Evolutionary conservation across 2,113 vertebrate genomes (phyloP).

Genomic region (Channa maculata): DNA sequence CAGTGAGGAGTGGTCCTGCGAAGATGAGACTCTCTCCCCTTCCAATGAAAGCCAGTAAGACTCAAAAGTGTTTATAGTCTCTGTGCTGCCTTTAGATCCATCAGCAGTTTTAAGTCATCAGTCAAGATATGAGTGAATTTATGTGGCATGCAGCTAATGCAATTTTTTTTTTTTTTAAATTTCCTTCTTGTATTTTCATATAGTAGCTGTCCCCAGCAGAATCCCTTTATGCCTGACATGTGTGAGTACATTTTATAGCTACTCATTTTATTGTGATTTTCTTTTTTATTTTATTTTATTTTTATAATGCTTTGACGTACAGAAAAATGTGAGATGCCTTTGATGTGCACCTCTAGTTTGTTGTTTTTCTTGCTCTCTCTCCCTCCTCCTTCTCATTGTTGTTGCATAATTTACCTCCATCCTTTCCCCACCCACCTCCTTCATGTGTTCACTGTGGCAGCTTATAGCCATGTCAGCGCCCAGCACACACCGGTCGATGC

Average conservation of each 20-base stretch:
- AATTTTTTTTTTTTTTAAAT: conserved; percentile 18
- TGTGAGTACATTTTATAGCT: conserved; percentile 71
- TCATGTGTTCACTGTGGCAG: conserved; percentile 50
- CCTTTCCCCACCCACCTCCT: conserved; percentile 4
- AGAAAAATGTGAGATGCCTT: conserved; percentile 23
- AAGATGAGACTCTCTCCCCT: conserved; percentile 79
- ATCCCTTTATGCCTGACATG: conserved; percentile 61
- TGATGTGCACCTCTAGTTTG: conserved; percentile 45
- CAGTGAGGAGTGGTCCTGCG: conserved; percentile 87
- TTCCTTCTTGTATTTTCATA: conserved; percentile 3
- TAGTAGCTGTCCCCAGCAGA: conserved; percentile 61
- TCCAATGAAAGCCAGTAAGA: conserved; percentile 75
- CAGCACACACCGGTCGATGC: conserved; percentile 60
- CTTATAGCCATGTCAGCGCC: conserved; percentile 40
- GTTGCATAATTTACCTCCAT: conserved; percentile 4
- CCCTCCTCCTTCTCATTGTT: conserved; percentile 2
- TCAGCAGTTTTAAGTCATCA: not conserved
- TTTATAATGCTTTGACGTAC: not conserved
- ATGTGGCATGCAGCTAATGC: not conserved
- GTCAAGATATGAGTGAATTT: conserved; percentile 7
- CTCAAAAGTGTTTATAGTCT: not conserved
- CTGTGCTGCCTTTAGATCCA: conserved; percentile 1
- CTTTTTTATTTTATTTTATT: too few relatives aligned
- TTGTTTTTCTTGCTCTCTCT: not conserved
- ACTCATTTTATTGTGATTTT: conserved; percentile 7